phyloP scores from a whole-genome alignment of 2,888 invertebrate species.

The Eristalis tenax region DNA sequence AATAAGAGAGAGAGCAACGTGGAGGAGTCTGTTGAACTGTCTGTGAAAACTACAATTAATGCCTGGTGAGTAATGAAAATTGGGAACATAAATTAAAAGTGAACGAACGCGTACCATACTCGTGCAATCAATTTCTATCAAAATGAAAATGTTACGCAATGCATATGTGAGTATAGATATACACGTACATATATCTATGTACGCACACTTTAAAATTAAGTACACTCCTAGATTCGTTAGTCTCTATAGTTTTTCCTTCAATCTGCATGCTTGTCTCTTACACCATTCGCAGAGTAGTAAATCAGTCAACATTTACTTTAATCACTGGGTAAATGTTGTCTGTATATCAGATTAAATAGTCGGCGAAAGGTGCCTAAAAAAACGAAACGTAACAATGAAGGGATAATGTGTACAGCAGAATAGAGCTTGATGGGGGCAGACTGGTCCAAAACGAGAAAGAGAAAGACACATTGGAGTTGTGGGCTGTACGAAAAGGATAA shows the following conservation, averaged over 20 bases:
- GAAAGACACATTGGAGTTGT: conserved; percentile 1
- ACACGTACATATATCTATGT: neutral
- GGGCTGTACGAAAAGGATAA: conserved; percentile 7
- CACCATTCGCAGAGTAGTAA: conserved; percentile 36
- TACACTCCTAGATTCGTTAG: conserved; percentile 30
- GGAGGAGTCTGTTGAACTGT: neutral
- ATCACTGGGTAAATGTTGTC: conserved; percentile 65
- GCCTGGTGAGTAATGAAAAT: conserved; percentile 2
- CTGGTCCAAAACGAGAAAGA: neutral
- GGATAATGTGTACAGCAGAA: conserved; percentile 37
- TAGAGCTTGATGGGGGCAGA: conserved; percentile 9
- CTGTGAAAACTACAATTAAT: neutral
- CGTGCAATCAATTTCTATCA: conserved; percentile 62
- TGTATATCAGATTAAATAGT: conserved; percentile 67
- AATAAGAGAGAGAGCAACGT: neutral
- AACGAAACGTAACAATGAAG: conserved; percentile 13
- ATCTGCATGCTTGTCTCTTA: neutral
- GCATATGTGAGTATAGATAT: neutral
- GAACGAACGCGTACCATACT: conserved; percentile 26
- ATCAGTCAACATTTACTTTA: conserved; percentile 68
- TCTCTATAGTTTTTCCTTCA: conserved; percentile 13
- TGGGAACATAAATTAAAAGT: conserved; percentile 43
- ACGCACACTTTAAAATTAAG: conserved; percentile 39
- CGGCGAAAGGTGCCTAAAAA: conserved; percentile 41
- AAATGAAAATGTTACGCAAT: conserved; percentile 67